phyloP scores from a whole-genome alignment of 1,140 invertebrate species.

The Bombyx mandarina region DNA sequence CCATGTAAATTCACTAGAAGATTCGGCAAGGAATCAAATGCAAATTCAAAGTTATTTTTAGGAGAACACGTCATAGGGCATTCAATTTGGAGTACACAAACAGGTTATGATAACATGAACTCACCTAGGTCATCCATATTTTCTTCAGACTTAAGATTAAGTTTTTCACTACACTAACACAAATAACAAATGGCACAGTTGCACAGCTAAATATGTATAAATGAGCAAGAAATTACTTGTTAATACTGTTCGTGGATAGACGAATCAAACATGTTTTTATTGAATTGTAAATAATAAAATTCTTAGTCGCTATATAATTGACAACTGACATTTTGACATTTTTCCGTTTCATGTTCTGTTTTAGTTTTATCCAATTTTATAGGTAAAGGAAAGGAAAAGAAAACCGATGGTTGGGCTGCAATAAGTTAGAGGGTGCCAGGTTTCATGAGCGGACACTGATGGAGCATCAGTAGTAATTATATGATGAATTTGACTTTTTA shows the following conservation, averaged over 20 bases:
- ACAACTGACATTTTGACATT: too few species aligned
- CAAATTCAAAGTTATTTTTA: conserved; percentile 19
- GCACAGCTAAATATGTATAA: conserved; percentile 4
- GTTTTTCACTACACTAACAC: conserved; percentile 3
- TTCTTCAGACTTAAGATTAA: conserved; percentile 7
- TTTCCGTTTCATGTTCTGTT: too few species aligned
- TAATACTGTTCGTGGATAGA: conserved; percentile 14
- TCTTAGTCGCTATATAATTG: too few species aligned
- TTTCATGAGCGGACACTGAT: too few species aligned
- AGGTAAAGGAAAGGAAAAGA: too few species aligned
- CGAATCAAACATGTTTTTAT: too few species aligned
- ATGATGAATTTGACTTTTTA: too few species aligned
- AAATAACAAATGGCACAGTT: conserved; percentile 1
- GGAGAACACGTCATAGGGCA: conserved; percentile 35
- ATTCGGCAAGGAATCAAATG: conserved; percentile 6
- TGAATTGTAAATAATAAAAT: too few species aligned
- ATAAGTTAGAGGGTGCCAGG: too few species aligned
- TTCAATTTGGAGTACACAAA: conserved; percentile 25
- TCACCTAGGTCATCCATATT: conserved; percentile 61
- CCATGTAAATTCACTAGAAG: conserved; percentile 22
- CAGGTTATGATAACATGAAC: conserved; percentile 61
- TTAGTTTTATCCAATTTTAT: too few species aligned
- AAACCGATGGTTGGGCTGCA: too few species aligned
- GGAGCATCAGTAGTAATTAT: too few species aligned
- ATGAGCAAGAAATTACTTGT: conserved; percentile 21